These are phyloP conservation scores for Leptopilina boulardi DNA, from an alignment of 1,140 invertebrate genomes.

Conservation along the genomic window DNA sequence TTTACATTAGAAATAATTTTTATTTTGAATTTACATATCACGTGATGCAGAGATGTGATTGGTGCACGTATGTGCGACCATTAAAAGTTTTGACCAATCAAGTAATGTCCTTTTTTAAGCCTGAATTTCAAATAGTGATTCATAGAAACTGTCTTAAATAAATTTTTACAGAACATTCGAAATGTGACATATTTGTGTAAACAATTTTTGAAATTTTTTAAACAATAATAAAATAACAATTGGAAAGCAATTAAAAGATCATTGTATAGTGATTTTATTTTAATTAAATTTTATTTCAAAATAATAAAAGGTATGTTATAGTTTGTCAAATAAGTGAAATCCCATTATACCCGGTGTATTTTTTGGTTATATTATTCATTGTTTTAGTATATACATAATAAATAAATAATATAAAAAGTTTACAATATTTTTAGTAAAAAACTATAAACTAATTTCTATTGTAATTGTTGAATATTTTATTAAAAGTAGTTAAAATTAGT, in stretches of 20 bases:
- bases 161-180: too few relatives aligned
- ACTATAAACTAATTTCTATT: too few relatives aligned
- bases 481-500: too few relatives aligned
- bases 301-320: too few relatives aligned
- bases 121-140: neutral
- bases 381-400: too few relatives aligned
- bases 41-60: neutral
- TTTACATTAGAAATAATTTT: neutral
- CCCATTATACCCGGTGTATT: too few relatives aligned
- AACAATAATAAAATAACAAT: neutral
- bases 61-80: neutral
- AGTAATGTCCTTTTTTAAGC: neutral
- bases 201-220: slow-evolving; percentile 1
- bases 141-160: neutral
- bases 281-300: too few relatives aligned
- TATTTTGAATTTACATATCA: neutral
- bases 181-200: neutral
- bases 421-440: neutral
- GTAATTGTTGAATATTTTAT: too few relatives aligned
- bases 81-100: neutral
- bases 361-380: too few relatives aligned
- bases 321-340: too few relatives aligned
- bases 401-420: neutral
- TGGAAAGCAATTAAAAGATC: neutral
- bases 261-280: too few relatives aligned